Conservation (phyloP, 2,797 vertebrate genomes). For the Iguana delicatissima region DNA sequence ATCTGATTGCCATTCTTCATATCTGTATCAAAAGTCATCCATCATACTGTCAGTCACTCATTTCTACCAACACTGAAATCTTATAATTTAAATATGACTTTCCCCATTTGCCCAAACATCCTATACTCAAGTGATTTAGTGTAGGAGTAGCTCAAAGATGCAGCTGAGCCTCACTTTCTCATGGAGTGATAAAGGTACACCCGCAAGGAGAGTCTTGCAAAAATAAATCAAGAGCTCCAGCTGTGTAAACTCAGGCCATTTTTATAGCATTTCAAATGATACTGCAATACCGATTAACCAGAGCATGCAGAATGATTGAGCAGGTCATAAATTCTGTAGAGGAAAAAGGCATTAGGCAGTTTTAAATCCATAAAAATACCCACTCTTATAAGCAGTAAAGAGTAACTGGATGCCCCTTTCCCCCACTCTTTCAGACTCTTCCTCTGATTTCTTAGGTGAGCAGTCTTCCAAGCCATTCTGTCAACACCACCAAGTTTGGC, state of each 20-base stretch:
- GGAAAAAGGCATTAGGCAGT: conserved; percentile 64
- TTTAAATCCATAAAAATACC: conserved; percentile 63
- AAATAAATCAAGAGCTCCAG: conserved; percentile 71
- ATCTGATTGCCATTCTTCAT: conserved; percentile 41
- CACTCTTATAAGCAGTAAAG: conserved; percentile 61
- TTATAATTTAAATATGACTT: conserved; percentile 56
- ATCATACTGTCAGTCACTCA: conserved; percentile 54
- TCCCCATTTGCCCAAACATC: conserved; percentile 47
- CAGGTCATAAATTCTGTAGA: conserved; percentile 70
- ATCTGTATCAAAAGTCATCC: conserved; percentile 53
- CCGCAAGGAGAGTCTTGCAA: conserved; percentile 53
- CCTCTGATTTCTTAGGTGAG: conserved; percentile 43
- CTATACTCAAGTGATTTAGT: conserved; percentile 51
- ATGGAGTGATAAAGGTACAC: conserved; percentile 43
- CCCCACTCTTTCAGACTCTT: conserved; percentile 47
- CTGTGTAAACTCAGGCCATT: conserved; percentile 69
- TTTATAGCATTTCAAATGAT: conserved; percentile 75
- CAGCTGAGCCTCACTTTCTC: not conserved
- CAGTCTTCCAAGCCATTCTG: conserved; percentile 54
- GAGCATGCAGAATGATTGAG: conserved; percentile 75
- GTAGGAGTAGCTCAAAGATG: conserved; percentile 41
- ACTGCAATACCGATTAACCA: conserved; percentile 65
- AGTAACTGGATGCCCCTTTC: conserved; percentile 63
- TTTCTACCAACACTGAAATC: conserved; percentile 53
- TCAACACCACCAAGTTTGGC: conserved; percentile 22